Evolutionary conservation across 30 jellyfish, hydroid and myxozoan genomes (phyloP).

Genomic region (Aurelia aurita complex sp. Pacific): DNA sequence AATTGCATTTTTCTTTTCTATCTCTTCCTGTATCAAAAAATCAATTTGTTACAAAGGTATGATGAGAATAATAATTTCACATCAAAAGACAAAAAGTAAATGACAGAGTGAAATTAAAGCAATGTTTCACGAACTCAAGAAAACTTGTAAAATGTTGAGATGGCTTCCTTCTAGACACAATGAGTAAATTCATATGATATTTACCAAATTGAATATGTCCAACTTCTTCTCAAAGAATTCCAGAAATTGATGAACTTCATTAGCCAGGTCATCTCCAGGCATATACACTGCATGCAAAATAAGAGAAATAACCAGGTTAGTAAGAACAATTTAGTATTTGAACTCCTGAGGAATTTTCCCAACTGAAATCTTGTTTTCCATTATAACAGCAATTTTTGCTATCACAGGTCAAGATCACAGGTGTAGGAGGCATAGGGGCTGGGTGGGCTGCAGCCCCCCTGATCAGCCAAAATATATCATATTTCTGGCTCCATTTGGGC

Average conservation of each 20-base stretch:
- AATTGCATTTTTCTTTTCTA: slow-evolving; percentile 71
- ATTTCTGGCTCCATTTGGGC: too few relatives aligned
- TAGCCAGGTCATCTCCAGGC: slow-evolving; percentile 47
- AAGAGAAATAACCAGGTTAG: too few relatives aligned
- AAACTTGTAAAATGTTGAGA: too few relatives aligned
- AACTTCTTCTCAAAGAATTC: slow-evolving; percentile 16
- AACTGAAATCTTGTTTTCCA: too few relatives aligned
- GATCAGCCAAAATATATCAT: too few relatives aligned
- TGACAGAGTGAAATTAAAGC: background rate
- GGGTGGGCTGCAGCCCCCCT: too few relatives aligned
- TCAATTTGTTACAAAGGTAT: background rate
- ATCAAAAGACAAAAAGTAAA: background rate
- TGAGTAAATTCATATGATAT: background rate
- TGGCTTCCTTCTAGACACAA: too few relatives aligned
- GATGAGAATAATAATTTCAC: background rate
- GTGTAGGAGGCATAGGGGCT: too few relatives aligned
- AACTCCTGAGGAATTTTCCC: too few relatives aligned
- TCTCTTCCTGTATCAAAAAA: slow-evolving; percentile 51
- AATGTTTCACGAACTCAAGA: background rate
- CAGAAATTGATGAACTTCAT: slow-evolving; percentile 18
- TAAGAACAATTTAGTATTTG: too few relatives aligned
- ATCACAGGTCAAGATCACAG: too few relatives aligned
- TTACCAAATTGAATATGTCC: slow-evolving; percentile 31
- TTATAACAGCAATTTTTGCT: too few relatives aligned
- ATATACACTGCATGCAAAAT: background rate